Evolutionary conservation across 2,113 vertebrate species (phyloP).

Genomic region (Gymnobelideus leadbeateri): DNA sequence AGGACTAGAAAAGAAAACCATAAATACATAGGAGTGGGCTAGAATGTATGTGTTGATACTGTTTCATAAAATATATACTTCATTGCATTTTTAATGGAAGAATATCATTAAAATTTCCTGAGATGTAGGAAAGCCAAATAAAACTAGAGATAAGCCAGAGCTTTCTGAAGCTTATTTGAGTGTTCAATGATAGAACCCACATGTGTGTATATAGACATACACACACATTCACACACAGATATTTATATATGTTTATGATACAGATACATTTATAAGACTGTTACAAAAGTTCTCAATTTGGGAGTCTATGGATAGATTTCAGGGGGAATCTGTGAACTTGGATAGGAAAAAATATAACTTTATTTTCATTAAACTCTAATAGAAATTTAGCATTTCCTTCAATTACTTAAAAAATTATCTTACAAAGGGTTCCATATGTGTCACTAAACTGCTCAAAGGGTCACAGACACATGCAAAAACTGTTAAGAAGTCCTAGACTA

Average conservation of each 20-base stretch:
- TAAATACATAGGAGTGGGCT: conserved; percentile 47
- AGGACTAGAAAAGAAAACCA: conserved; percentile 21
- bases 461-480: background rate
- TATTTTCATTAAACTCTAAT: background rate
- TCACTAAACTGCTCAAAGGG: background rate
- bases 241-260: background rate
- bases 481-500: background rate
- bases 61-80: conserved; percentile 15
- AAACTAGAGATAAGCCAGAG: background rate
- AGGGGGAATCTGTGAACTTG: background rate
- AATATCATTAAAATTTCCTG: background rate
- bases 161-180: background rate
- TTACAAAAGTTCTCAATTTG: background rate
- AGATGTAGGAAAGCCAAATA: background rate
- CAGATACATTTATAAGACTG: background rate
- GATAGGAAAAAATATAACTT: background rate
- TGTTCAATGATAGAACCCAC: background rate
- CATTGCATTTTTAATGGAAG: conserved; percentile 25
- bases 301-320: background rate
- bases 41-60: conserved; percentile 17
- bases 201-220: background rate
- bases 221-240: too few relatives aligned
- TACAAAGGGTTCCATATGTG: background rate
- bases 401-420: background rate
- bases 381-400: background rate